Evolutionary conservation across 2,797 vertebrate genomes (phyloP).

Genomic region (Heliangelus exortis): DNA sequence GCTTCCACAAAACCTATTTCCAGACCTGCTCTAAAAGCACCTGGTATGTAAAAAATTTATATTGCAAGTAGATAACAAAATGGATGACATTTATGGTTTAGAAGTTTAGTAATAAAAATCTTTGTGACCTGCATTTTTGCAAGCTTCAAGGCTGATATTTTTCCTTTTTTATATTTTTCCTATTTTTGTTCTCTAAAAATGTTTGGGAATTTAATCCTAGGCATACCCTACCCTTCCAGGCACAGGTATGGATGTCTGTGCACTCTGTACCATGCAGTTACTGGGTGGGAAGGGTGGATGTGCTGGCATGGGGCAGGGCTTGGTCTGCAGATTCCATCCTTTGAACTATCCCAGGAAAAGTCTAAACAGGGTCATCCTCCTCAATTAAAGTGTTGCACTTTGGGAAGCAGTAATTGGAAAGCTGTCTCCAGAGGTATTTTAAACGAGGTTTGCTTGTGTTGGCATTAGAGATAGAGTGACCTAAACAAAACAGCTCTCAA

Average conservation of each 20-base stretch:
- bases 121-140: neutral
- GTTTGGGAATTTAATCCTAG: neutral
- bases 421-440: conserved; percentile 34
- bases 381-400: conserved; percentile 2
- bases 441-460: neutral
- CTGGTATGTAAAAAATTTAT: neutral
- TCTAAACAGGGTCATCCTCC: conserved; percentile 32
- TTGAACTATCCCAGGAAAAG: conserved; percentile 16
- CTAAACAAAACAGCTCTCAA: conserved; percentile 41
- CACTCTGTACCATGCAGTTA: rapidly evolving
- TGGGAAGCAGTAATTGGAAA: conserved; percentile 36
- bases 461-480: conserved; percentile 45
- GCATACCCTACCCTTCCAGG: neutral
- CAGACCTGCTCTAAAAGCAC: neutral
- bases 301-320: neutral
- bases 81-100: neutral
- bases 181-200: neutral
- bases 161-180: neutral
- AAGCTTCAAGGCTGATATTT: neutral
- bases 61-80: neutral
- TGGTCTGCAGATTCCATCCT: conserved; percentile 11
- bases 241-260: neutral
- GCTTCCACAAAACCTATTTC: neutral
- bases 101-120: neutral
- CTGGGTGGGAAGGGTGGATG: neutral